Base-by-base conservation (phyloP, 2,113 vertebrate species). In the Cebidichthys violaceus region DNA sequence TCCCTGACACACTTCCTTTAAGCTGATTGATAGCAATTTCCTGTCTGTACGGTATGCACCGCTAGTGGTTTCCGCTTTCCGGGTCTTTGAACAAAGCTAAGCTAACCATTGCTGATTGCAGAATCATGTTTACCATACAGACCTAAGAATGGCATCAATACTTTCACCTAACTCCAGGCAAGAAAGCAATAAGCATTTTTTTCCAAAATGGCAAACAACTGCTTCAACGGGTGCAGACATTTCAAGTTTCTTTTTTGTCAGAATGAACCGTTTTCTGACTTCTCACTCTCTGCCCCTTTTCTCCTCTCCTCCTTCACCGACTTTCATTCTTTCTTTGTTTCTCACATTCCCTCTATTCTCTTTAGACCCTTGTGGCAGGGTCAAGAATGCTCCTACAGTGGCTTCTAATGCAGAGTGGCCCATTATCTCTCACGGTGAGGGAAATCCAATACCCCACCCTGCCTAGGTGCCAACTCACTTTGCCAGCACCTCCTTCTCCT, bases 381-480 rank as follows among this genome's bases (percentile, higher is more conserved):
- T 95, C 93, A 96, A 95, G 95, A 96, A 97, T 95, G 94, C 92
- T 95, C 95, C 95, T 94, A 94, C 90, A 92, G 83, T 92, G 93
- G 94, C 90, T 90, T 90, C 84, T 92, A 94, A 90, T 87, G 89
- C 77, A 85, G 84, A 95, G 91, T 86, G 92, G 92, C 76, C 96
- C 91, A 95, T 96, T 97, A 96, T 96, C 95, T 95, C 93, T 95
- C 73, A 64, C 79, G 79, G 85, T 67, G 72, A 88, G 94, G 94
- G 95, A 97, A 92, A 97, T 93, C 94, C 93, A 95, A 97, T 96
- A 96, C 94, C 94, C 90, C 92, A 87, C 91, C 94, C 94, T 85
- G 95, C 87, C 82, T 75, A 84, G 88, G 92, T 97, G 96, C 96
- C 96, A 96, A 90, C 89, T 94, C 83, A 52, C 87, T 90, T 85